Evolutionary conservation across 2,888 invertebrate species (phyloP).

Genomic region (Schrankia costaestrigalis): DNA sequence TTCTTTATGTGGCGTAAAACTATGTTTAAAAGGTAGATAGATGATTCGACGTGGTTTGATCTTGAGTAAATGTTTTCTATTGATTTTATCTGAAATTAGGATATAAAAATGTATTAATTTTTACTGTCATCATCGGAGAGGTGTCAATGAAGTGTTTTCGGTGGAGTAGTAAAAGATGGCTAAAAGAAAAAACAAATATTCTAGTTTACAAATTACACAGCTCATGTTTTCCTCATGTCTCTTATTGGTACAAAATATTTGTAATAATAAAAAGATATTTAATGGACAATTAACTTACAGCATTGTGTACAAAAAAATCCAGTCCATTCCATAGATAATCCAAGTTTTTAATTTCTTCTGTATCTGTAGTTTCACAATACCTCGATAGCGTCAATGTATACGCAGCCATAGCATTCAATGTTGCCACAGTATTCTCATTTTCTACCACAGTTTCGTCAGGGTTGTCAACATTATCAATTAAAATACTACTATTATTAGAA

Average conservation of each 20-base stretch:
- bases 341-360: conserved; percentile 56
- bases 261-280: too few species aligned
- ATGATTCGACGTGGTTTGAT: conserved; percentile 53
- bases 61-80: conserved; percentile 50
- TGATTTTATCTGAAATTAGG: conserved; percentile 57
- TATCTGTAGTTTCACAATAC: conserved; percentile 62
- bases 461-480: conserved; percentile 35
- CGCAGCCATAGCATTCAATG: conserved; percentile 66
- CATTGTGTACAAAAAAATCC: conserved; percentile 59
- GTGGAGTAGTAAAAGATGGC: too few species aligned
- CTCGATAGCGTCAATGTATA: conserved; percentile 64
- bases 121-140: background rate
- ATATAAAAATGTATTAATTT: background rate
- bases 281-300: conserved; percentile 57
- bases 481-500: conserved; percentile 34
- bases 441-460: conserved; percentile 50
- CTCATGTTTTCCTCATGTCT: too few species aligned
- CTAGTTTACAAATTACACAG: too few species aligned
- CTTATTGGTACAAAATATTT: background rate
- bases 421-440: conserved; percentile 50
- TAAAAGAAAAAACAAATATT: too few species aligned
- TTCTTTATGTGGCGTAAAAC: conserved; percentile 61
- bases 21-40: conserved; percentile 57
- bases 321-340: conserved; percentile 61
- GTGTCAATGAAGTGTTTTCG: background rate